phyloP scores from a whole-genome alignment of 2,113 vertebrate genomes.

The Ciconia maguari region DNA sequence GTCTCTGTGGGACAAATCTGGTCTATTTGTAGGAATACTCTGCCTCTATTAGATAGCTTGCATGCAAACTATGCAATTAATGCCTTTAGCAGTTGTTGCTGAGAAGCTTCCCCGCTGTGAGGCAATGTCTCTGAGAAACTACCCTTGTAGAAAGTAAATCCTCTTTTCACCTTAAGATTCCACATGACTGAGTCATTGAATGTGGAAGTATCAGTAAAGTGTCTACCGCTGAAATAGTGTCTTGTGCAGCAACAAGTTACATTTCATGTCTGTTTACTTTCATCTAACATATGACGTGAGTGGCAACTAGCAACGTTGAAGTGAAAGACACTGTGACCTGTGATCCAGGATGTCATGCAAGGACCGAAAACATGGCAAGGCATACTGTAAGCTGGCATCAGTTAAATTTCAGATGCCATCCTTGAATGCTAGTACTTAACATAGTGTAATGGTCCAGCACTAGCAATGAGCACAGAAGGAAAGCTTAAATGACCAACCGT shows the following conservation, averaged over 20 bases:
- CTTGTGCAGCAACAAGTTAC: not conserved
- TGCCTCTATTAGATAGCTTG: not conserved
- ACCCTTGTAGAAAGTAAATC: not conserved
- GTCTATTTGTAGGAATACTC: conserved; percentile 24
- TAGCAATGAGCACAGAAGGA: not conserved
- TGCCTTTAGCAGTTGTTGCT: conserved; percentile 1
- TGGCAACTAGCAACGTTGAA: not conserved
- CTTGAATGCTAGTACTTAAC: not conserved
- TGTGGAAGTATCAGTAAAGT: not conserved
- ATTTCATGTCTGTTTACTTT: not conserved
- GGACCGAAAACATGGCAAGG: not conserved
- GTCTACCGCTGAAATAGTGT: not conserved
- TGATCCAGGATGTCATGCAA: not conserved
- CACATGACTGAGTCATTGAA: not conserved
- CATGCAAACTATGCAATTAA: conserved; percentile 19
- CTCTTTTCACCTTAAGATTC: not conserved
- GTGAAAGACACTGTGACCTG: not conserved
- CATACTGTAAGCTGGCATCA: not conserved
- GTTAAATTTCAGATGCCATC: not conserved
- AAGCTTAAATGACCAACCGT: not conserved
- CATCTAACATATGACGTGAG: not conserved
- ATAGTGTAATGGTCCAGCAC: not conserved
- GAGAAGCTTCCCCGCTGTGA: conserved; percentile 1
- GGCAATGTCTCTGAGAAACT: conserved; percentile 3
- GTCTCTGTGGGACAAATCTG: not conserved